These are phyloP conservation scores for Dicerorhinus sumatrensis DNA, from an alignment of 2,113 vertebrate genomes.

Conservation along the genomic window DNA sequence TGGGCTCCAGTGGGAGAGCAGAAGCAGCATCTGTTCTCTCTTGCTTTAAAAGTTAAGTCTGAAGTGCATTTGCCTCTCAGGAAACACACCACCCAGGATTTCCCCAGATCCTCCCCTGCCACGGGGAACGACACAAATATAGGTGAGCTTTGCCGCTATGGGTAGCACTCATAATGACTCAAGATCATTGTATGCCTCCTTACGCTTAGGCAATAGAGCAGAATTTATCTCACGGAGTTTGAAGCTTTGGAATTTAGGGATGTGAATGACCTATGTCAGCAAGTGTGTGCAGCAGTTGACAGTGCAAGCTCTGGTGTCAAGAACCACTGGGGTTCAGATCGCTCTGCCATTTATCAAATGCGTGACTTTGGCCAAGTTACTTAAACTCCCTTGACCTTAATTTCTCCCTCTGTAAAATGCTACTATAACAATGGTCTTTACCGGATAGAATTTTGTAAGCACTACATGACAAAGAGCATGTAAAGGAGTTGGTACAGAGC, in stretches of 20 bases:
- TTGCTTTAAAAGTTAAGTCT: background rate
- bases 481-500: too few relatives aligned
- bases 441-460: background rate
- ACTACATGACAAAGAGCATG: background rate
- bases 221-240: background rate
- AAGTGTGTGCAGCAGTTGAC: fast-evolving
- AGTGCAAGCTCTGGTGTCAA: too few relatives aligned
- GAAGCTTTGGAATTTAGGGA: background rate
- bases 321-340: background rate
- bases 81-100: background rate
- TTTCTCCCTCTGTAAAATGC: background rate
- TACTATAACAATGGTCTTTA: background rate
- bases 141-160: background rate
- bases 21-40: background rate
- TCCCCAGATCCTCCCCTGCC: background rate
- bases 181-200: background rate
- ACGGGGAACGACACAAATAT: fast-evolving
- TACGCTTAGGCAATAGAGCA: background rate
- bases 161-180: fast-evolving
- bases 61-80: background rate
- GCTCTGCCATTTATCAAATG: background rate
- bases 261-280: background rate
- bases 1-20: background rate
- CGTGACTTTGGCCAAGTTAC: background rate
- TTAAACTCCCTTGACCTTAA: background rate